Conservation (phyloP, 2,797 vertebrate genomes). For the Salarias fasciatus region DNA sequence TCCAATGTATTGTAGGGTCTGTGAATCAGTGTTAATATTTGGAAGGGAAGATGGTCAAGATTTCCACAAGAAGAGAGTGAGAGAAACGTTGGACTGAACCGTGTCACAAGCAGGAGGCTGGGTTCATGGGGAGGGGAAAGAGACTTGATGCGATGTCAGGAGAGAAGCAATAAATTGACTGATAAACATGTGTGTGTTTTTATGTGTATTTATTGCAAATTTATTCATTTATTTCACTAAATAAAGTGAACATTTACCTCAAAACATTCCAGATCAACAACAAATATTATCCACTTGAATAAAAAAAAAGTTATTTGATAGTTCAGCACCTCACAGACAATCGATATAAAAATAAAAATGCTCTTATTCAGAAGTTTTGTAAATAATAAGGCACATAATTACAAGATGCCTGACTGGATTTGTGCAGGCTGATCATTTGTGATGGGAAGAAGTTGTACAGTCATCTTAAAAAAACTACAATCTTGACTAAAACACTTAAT, state of each 20-base stretch:
- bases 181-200: conserved; percentile 58
- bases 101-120: conserved; percentile 48
- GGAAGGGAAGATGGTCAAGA: conserved; percentile 55
- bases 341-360: no score
- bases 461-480: no score
- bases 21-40: conserved; percentile 75
- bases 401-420: no score
- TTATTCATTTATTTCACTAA: conserved; percentile 18
- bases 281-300: conserved; percentile 6
- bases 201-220: conserved; percentile 47
- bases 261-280: no score
- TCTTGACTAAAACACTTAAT: no score
- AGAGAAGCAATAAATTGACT: conserved; percentile 80
- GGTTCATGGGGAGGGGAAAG: conserved; percentile 40
- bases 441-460: no score
- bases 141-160: conserved; percentile 47
- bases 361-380: no score
- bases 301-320: conserved; percentile 37
- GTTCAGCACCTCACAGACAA: no score
- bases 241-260: no score
- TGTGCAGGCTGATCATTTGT: no score
- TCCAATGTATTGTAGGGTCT: conserved; percentile 74
- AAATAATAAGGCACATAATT: no score
- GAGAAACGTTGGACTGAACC: conserved; percentile 44
- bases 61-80: conserved; percentile 58